These are phyloP conservation scores for Cephus pulcher DNA, from an alignment of 2,888 invertebrate species.

Conservation along the genomic window DNA sequence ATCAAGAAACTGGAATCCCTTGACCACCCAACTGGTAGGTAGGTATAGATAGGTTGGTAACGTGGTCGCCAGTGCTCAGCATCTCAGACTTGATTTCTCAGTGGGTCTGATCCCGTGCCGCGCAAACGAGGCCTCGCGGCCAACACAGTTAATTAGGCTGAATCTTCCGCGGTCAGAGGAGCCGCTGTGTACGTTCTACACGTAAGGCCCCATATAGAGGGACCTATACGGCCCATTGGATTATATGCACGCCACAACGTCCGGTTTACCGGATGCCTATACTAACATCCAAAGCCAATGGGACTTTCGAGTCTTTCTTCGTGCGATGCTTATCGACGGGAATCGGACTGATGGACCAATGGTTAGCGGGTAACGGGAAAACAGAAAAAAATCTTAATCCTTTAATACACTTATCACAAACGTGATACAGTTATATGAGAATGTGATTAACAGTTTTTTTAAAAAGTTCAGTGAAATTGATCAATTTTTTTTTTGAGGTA, in stretches of 20 bases:
- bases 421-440: neutral
- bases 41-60: neutral
- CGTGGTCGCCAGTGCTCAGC: constrained; percentile 15
- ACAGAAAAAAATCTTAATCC: neutral
- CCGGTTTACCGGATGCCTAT: neutral
- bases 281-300: neutral
- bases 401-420: neutral
- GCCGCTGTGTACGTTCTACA: neutral
- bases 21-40: constrained; percentile 50
- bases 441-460: neutral
- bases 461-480: no score
- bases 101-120: constrained; percentile 15
- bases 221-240: neutral
- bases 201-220: neutral
- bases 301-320: neutral
- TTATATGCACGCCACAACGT: neutral
- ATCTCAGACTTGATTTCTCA: constrained; percentile 15
- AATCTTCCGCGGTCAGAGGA: constrained; percentile 4
- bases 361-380: neutral
- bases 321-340: neutral
- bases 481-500: neutral
- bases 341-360: neutral
- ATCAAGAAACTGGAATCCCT: constrained; percentile 66
- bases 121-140: constrained; percentile 47
- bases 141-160: constrained; percentile 1